Evolutionary conservation across 2,113 vertebrate genomes (phyloP).

Genomic region (Ailuropoda melanoleuca): DNA sequence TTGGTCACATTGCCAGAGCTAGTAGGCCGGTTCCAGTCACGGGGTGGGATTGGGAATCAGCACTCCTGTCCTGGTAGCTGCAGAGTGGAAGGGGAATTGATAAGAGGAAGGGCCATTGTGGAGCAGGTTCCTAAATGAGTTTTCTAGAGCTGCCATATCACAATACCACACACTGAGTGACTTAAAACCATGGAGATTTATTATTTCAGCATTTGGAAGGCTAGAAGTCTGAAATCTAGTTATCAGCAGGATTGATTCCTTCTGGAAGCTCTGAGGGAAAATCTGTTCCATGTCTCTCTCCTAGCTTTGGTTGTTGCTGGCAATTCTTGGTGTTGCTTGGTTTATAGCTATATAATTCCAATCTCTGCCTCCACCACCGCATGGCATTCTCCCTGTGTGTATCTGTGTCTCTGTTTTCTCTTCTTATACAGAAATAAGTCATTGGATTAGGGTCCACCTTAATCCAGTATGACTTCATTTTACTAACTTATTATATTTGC

Average conservation of each 20-base stretch:
- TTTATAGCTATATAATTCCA: background rate
- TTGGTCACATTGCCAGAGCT: background rate
- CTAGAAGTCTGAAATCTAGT: background rate
- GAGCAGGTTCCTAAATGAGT: background rate
- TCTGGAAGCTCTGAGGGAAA: background rate
- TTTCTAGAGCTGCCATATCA: background rate
- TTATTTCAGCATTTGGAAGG: background rate
- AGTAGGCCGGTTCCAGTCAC: background rate
- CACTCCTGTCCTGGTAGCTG: background rate
- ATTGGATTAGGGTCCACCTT: background rate
- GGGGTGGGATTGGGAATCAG: background rate
- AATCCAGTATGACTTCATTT: background rate
- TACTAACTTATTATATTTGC: background rate
- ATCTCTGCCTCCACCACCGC: background rate
- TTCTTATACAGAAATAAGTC: background rate
- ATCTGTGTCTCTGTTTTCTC: background rate
- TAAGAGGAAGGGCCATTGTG: background rate
- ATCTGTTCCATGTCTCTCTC: background rate
- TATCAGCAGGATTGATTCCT: background rate
- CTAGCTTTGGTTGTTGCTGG: no score
- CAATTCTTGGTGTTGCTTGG: background rate
- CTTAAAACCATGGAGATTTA: background rate
- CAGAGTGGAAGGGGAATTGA: background rate
- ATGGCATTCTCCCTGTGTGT: accelerated
- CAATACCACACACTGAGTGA: background rate